Evolutionary conservation across 2,113 vertebrate genomes (phyloP).

Genomic region (Oreochromis tanganicae): DNA sequence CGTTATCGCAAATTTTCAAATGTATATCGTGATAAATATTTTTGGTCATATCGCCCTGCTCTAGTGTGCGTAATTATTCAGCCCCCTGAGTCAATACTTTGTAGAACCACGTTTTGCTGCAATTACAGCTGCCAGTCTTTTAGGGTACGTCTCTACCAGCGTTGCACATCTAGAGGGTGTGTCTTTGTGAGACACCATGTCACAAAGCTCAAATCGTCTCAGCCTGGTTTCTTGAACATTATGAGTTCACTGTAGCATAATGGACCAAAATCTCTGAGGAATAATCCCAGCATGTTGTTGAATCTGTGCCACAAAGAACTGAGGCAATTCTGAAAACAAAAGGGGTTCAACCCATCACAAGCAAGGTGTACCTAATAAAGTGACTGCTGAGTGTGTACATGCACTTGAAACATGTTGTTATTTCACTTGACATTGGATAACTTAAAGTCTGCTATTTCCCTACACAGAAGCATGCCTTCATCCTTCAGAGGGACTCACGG

Average conservation of each 20-base stretch:
- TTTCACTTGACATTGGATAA: neutral
- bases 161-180: too few relatives aligned
- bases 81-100: too few relatives aligned
- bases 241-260: neutral
- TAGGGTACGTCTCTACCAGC: too few relatives aligned
- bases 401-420: neutral
- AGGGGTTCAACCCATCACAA: neutral
- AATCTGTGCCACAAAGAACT: neutral
- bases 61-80: too few relatives aligned
- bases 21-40: too few relatives aligned
- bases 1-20: too few relatives aligned
- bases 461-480: conserved; percentile 61
- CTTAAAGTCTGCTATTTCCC: neutral
- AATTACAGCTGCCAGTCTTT: too few relatives aligned
- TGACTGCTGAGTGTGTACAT: neutral
- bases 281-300: neutral
- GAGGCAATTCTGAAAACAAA: neutral
- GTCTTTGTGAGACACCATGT: neutral
- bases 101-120: too few relatives aligned
- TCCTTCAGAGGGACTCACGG: conserved; percentile 56
- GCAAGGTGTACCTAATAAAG: neutral
- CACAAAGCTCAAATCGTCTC: neutral
- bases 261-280: neutral
- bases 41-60: too few relatives aligned
- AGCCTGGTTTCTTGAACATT: neutral